Conservation (phyloP, 2,888 invertebrate genomes). For the Uropetala carovei region DNA sequence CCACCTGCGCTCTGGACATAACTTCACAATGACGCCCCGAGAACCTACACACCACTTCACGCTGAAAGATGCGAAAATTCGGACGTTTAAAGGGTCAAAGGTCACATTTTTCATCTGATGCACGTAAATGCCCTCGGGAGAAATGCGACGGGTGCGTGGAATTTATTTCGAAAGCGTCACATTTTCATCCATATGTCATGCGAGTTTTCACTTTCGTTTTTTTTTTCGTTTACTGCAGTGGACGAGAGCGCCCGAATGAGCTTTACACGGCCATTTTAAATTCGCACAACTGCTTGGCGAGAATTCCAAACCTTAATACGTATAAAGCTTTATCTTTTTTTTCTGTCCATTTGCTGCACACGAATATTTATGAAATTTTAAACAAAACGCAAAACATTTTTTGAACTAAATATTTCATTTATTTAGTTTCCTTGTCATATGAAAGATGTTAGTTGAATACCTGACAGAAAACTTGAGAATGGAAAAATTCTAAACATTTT, state of each 20-base stretch:
- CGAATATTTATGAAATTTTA: no score
- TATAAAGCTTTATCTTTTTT: no score
- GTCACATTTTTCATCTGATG: conserved; percentile 15
- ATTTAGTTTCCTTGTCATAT: no score
- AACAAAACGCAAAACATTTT: no score
- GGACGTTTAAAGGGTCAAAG: conserved; percentile 13
- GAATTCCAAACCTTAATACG: no score
- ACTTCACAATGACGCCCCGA: not conserved
- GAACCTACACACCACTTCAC: conserved; percentile 10
- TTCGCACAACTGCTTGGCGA: no score
- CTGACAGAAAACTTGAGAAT: no score
- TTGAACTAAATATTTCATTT: no score
- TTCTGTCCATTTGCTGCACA: no score
- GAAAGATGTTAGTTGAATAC: no score
- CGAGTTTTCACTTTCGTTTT: not conserved
- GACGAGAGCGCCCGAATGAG: not conserved
- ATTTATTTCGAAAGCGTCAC: not conserved
- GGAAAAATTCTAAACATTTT: no score
- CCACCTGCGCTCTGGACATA: conserved; percentile 7
- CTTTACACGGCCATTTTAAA: no score
- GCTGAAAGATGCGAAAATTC: not conserved
- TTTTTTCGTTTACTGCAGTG: not conserved
- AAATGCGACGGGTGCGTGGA: not conserved
- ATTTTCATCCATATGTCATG: not conserved
- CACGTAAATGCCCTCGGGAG: not conserved